These are phyloP conservation scores for Sciurus carolinensis DNA, from an alignment of 2,797 vertebrate species.

Conservation along the genomic window DNA sequence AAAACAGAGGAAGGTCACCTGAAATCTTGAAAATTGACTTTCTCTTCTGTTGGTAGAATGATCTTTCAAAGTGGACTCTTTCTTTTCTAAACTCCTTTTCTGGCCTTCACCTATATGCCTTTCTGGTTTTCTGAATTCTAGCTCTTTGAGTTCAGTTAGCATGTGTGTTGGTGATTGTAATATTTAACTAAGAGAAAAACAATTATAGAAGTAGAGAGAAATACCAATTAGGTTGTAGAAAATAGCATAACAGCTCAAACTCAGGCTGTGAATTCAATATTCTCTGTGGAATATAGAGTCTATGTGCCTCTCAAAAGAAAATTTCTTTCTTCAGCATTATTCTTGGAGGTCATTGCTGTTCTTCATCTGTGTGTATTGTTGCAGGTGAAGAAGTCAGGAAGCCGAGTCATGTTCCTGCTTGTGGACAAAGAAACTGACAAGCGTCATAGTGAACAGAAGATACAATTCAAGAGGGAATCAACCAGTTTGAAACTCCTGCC, in stretches of 20 bases:
- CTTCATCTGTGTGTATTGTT: conserved; percentile 23
- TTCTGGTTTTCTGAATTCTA: background rate
- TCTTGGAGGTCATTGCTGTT: rapidly evolving
- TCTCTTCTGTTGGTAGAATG: background rate
- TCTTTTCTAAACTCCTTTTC: background rate
- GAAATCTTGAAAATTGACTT: background rate
- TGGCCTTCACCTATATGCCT: background rate
- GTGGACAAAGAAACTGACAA: conserved; percentile 91
- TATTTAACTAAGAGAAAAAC: no score
- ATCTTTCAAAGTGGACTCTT: background rate
- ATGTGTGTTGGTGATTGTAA: background rate
- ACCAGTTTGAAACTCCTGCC: conserved; percentile 92
- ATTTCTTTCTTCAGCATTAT: rapidly evolving
- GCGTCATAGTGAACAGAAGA: conserved; percentile 88
- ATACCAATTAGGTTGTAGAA: background rate
- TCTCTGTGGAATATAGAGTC: background rate
- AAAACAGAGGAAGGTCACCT: background rate
- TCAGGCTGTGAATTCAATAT: rapidly evolving
- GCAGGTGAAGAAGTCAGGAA: conserved; percentile 92
- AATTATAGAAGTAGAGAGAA: background rate
- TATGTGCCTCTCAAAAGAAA: rapidly evolving
- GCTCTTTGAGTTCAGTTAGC: background rate
- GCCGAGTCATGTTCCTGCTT: conserved; percentile 92
- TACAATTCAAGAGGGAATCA: conserved; percentile 86
- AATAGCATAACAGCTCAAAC: background rate